Base-by-base conservation (phyloP, 2,113 vertebrate species). In the Antechinus flavipes region DNA sequence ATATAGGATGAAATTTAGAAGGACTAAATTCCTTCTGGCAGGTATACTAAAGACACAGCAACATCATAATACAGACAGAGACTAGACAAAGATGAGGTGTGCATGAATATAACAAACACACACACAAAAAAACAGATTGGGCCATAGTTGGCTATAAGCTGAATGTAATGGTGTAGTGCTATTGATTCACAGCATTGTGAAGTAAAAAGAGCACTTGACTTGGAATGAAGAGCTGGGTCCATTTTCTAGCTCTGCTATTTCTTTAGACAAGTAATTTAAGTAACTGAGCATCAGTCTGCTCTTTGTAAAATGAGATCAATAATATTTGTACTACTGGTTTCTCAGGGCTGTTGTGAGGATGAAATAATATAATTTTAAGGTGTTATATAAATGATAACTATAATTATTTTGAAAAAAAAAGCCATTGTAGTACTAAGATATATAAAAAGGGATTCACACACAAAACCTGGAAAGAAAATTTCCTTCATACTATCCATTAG, bases 1-100 rank as follows among this genome's bases (percentile, higher is more conserved):
- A 97, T 56, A 3, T 47, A 93, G 92, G 90, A 84, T 47, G 53
- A 89, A 92, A 27, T 10, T 58, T 56, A 96, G 90, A 54, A 61
- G 9, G 53, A 11, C 54, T 52, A 25, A 91, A 1, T 24, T 68
- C 54, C 68, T 52, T 49, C 0, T 42, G 16, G 6, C 22, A 25
- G 68, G n/a, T 91, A 24, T 93, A 90, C n/a, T 84, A 52, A 92
- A 49, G 46, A 91, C 25, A 35, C 49, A 22, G 8, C n/a, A n/a
- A 8, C 47, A 22, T 26, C 92, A 76, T 19, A 56, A 42, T 25
- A 92, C 54, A 92, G 54, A 55, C 50, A 3, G 49, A 55, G 27
- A n/a, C 91, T 92, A 95, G 50, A 76, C 54, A 46, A 46, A 27
- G 8, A 42, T n/a, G 8, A 35, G 90, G 55, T 93, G 56, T 22